A percentile compares a stretch with the other conserved stretches of the same genome.
These are phyloP conservation scores for Microctenopoma lineatum DNA, from an alignment of 2,797 vertebrate species.

Conservation along the genomic window DNA sequence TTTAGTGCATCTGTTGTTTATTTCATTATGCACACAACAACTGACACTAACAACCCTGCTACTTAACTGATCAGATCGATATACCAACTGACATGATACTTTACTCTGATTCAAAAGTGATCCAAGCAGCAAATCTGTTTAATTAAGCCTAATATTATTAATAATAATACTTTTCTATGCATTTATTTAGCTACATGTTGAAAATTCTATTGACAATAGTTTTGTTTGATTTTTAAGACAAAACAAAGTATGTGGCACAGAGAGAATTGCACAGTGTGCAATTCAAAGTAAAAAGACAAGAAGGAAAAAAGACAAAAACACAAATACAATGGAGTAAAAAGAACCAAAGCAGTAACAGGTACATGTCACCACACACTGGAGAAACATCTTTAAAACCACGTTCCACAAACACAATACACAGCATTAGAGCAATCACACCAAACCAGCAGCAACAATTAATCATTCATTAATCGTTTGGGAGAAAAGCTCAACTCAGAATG, in stretches of 20 bases:
- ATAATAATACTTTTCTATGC: slow-evolving; percentile 22
- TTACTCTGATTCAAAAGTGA: too few species aligned
- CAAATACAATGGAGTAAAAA: slow-evolving; percentile 12
- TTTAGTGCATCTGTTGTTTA: too few species aligned
- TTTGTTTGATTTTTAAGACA: slow-evolving; percentile 32
- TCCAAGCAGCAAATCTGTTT: slow-evolving; percentile 16
- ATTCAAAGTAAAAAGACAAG: slow-evolving; percentile 42
- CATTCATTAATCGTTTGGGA: slow-evolving; percentile 60
- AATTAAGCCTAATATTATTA: slow-evolving; percentile 32
- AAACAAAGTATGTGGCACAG: slow-evolving; percentile 39
- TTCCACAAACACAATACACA: slow-evolving; percentile 61
- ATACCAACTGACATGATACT: too few species aligned
- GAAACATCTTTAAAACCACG: slow-evolving; percentile 44
- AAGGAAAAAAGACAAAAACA: slow-evolving; percentile 28
- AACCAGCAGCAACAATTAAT: slow-evolving; percentile 61
- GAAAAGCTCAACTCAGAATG: slow-evolving; percentile 41
- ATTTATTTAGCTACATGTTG: slow-evolving; percentile 46
- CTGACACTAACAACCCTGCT: too few species aligned
- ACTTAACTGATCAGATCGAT: too few species aligned
- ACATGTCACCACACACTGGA: slow-evolving; percentile 37
- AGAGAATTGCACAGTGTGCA: slow-evolving; percentile 30
- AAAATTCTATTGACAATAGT: slow-evolving; percentile 44
- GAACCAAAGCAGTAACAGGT: slow-evolving; percentile 27
- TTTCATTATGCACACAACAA: too few species aligned
- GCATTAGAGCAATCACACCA: slow-evolving; percentile 50